Percentiles rank a stretch among this genome's conserved stretches.
Evolutionary conservation across 2,888 invertebrate genomes (phyloP).

Genomic region (Macaria notata): DNA sequence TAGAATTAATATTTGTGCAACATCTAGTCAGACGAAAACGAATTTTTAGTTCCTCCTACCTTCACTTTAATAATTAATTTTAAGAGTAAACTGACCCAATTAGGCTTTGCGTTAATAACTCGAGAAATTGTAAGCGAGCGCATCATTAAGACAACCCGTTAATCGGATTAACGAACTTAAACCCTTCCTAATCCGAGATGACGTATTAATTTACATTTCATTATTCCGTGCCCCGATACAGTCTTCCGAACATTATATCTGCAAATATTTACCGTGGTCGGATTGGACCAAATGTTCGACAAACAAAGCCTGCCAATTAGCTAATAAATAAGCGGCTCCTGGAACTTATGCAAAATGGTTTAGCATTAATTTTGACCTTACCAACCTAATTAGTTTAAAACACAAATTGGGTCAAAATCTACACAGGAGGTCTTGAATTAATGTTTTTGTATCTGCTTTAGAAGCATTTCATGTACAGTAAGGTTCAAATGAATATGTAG

Average conservation of each 20-base stretch:
- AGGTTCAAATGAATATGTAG: too few species aligned
- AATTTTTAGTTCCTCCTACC: too few species aligned
- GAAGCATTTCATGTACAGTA: too few species aligned
- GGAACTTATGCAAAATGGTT: constrained; percentile 20
- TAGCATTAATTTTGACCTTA: neutral
- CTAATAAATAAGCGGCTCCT: constrained; percentile 17
- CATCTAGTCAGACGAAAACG: too few species aligned
- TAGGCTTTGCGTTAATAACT: constrained; percentile 31
- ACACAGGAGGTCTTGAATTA: too few species aligned
- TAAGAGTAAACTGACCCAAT: constrained; percentile 36
- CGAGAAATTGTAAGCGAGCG: constrained; percentile 33
- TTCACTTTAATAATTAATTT: too few species aligned
- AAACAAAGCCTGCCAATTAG: constrained; percentile 15
- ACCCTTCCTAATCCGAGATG: constrained; percentile 54
- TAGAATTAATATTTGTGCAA: too few species aligned
- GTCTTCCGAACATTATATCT: constrained; percentile 24
- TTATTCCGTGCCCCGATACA: constrained; percentile 42
- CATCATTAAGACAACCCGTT: constrained; percentile 50
- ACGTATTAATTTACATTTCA: constrained; percentile 66
- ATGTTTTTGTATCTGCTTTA: too few species aligned
- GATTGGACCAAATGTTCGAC: constrained; percentile 20
- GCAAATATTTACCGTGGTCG: constrained; percentile 24
- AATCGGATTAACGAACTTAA: constrained; percentile 53
- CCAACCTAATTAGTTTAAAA: neutral
- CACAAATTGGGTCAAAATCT: neutral